Percentiles rank a stretch among this genome's conserved stretches.
Evolutionary conservation across 2,797 vertebrate genomes (phyloP).

Genomic region (Hippocampus kuda): DNA sequence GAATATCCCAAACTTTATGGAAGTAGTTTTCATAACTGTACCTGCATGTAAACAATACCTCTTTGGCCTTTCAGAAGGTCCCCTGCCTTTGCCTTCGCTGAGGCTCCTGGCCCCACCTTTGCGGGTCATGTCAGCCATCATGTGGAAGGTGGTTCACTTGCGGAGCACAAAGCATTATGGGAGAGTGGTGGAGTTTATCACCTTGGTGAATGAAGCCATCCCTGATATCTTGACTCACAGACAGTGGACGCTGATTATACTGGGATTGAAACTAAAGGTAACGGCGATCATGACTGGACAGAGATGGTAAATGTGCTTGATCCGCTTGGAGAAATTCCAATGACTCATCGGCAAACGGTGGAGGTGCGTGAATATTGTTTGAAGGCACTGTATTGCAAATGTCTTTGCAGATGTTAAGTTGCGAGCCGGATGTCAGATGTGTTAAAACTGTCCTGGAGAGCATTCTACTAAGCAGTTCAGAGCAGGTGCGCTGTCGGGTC

Average conservation of each 20-base stretch:
- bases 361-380: neutral
- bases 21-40: neutral
- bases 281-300: neutral
- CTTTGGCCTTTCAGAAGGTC: neutral
- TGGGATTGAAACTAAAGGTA: slow-evolving; percentile 54
- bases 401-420: slow-evolving; percentile 2
- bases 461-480: neutral
- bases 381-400: neutral
- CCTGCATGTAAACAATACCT: neutral
- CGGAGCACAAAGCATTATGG: slow-evolving; percentile 44
- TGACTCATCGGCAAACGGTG: too few relatives aligned
- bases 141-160: slow-evolving; percentile 48
- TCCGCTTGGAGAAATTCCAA: too few relatives aligned
- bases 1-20: neutral
- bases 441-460: neutral
- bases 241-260: slow-evolving; percentile 41
- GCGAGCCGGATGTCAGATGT: neutral
- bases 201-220: slow-evolving; percentile 44
- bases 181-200: slow-evolving; percentile 54
- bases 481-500: neutral
- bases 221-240: slow-evolving; percentile 44
- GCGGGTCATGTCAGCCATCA: slow-evolving; percentile 44
- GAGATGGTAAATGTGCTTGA: neutral
- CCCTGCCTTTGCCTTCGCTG: slow-evolving; percentile 32
- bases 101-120: slow-evolving; percentile 51